Percentiles rank a stretch among this genome's conserved stretches.
Conservation (phyloP, 2,888 invertebrate genomes). For the Epirrita christyi region DNA sequence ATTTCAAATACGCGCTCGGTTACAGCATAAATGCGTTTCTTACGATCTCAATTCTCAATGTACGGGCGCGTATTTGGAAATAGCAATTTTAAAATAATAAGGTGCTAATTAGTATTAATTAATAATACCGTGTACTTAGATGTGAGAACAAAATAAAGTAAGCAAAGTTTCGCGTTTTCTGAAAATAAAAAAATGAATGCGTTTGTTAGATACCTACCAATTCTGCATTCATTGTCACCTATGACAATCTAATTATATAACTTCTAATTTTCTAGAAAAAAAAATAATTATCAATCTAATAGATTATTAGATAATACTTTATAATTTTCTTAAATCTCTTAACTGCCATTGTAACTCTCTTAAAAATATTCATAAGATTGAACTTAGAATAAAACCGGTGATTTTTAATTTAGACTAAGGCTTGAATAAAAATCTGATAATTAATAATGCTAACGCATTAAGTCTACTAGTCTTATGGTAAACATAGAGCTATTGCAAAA, state of each 20-base stretch:
- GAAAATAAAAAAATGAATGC: not conserved
- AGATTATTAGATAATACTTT: not conserved
- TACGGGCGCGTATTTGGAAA: not conserved
- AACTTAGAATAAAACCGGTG: conserved; percentile 15
- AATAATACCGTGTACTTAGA: not conserved
- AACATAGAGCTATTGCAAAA: conserved; percentile 23
- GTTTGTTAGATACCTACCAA: not conserved
- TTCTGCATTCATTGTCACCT: too few relatives aligned
- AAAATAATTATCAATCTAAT: too few relatives aligned
- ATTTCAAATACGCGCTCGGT: conserved; percentile 1
- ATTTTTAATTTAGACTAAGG: conserved; percentile 30
- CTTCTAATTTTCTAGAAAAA: not conserved
- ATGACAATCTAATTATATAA: too few relatives aligned
- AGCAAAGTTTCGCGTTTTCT: not conserved
- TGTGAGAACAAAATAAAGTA: conserved; percentile 2
- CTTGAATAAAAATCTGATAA: conserved; percentile 25
- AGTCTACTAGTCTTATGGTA: conserved; percentile 75
- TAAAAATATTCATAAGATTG: conserved; percentile 11
- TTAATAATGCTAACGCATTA: conserved; percentile 47
- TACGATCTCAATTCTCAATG: conserved; percentile 13
- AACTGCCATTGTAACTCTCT: conserved; percentile 25
- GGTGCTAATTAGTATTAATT: conserved; percentile 17
- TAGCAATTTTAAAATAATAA: conserved; percentile 4
- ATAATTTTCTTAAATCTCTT: not conserved
- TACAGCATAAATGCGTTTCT: not conserved